Percentiles rank a stretch among this genome's conserved stretches.
phyloP scores from a whole-genome alignment of 2,888 invertebrate genomes.

The Synanthedon myopaeformis region DNA sequence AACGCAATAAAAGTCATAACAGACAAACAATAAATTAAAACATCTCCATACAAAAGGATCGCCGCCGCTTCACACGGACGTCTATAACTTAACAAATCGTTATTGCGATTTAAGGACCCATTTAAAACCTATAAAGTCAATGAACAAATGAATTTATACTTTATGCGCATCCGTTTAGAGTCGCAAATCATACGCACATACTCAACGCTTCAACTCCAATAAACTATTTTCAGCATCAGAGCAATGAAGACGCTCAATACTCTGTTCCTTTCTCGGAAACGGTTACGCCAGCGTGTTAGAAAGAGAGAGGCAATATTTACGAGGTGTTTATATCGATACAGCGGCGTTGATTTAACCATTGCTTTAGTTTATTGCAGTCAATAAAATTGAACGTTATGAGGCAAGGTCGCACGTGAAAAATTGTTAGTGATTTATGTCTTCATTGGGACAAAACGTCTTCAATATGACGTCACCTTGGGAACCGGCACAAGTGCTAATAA shows the following conservation, averaged over 20 bases:
- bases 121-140: slow-evolving; percentile 62
- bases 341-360: slow-evolving; percentile 68
- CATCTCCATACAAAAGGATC: slow-evolving; percentile 34
- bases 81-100: slow-evolving; percentile 61
- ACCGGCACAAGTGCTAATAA: slow-evolving; percentile 7
- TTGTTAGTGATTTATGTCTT: slow-evolving; percentile 60
- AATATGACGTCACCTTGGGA: slow-evolving; percentile 10
- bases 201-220: slow-evolving; percentile 43
- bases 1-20: slow-evolving; percentile 16
- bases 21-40: slow-evolving; percentile 35
- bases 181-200: slow-evolving; percentile 17
- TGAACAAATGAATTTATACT: slow-evolving; percentile 17
- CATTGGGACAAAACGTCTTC: slow-evolving; percentile 34
- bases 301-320: slow-evolving; percentile 44
- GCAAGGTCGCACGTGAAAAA: slow-evolving; percentile 66
- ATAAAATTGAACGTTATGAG: slow-evolving; percentile 70
- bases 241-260: slow-evolving; percentile 45
- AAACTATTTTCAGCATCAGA: slow-evolving; percentile 65
- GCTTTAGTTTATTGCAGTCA: slow-evolving; percentile 68
- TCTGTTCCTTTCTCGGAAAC: slow-evolving; percentile 24
- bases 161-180: slow-evolving; percentile 18
- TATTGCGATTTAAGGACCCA: slow-evolving; percentile 69
- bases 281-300: slow-evolving; percentile 18
- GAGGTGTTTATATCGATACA: slow-evolving; percentile 66
- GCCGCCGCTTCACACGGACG: slow-evolving; percentile 31